Conservation (phyloP, 2,888 invertebrate genomes). For the Acanthacorydalis orientalis region DNA sequence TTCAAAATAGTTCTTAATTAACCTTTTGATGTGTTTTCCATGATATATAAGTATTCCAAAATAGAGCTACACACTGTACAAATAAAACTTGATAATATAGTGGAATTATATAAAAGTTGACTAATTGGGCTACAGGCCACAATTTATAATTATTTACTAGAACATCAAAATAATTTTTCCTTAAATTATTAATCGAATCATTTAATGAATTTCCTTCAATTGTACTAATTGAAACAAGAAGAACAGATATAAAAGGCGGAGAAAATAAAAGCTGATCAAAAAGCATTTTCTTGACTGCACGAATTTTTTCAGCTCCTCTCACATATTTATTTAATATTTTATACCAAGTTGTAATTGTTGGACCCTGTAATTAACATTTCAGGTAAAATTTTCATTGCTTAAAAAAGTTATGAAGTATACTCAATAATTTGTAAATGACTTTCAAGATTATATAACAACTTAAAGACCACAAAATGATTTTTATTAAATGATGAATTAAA, state of each 20-base stretch:
- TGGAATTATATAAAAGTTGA: conserved; percentile 74
- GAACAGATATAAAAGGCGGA: conserved; percentile 41
- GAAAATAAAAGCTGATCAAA: conserved; percentile 61
- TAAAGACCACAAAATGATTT: no score
- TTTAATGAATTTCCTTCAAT: conserved; percentile 37
- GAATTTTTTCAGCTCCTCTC: conserved; percentile 16
- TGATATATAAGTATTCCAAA: conserved; percentile 77
- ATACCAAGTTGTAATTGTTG: conserved; percentile 53
- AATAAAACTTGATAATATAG: conserved; percentile 65
- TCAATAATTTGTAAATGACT: no score
- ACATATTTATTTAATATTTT: conserved; percentile 37
- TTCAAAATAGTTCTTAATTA: no score
- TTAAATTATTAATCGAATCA: conserved; percentile 34
- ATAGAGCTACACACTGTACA: conserved; percentile 57
- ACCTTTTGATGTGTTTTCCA: conserved; percentile 34
- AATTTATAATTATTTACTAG: conserved; percentile 50
- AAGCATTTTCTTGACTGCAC: conserved; percentile 47
- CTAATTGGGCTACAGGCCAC: conserved; percentile 73
- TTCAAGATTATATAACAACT: no score
- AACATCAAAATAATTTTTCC: conserved; percentile 42
- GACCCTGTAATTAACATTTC: conserved; percentile 30
- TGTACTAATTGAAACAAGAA: conserved; percentile 38
- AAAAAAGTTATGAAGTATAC: no score
- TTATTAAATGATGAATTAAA: no score
- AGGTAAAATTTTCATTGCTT: no score